Evolutionary conservation across 1,140 invertebrate genomes (phyloP).

Genomic region (Heliconius himera): DNA sequence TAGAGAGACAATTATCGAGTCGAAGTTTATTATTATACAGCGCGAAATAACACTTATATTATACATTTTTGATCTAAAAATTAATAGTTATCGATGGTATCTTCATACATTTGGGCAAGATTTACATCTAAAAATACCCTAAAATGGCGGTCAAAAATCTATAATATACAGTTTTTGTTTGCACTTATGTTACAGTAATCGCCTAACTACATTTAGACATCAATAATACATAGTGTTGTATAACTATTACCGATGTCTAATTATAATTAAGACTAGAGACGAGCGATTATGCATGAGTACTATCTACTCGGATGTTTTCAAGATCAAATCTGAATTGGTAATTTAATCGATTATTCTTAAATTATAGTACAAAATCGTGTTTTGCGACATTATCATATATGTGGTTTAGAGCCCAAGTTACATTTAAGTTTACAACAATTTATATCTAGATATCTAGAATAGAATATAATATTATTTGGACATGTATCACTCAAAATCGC

Average conservation of each 20-base stretch:
- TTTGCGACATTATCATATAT: background rate
- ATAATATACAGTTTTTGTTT: slow-evolving; percentile 16
- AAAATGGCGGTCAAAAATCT: slow-evolving; percentile 9
- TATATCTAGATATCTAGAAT: slow-evolving; percentile 12
- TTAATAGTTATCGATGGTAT: background rate
- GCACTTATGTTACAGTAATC: slow-evolving; percentile 6
- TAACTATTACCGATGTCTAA: slow-evolving; percentile 17
- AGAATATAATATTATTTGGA: slow-evolving; percentile 9
- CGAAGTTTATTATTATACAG: slow-evolving; percentile 4
- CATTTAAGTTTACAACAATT: slow-evolving; percentile 9
- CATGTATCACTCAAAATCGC: slow-evolving; percentile 14
- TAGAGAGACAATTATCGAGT: slow-evolving; percentile 79
- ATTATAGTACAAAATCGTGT: slow-evolving; percentile 14
- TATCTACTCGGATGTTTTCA: slow-evolving; percentile 4
- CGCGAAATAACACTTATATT: background rate
- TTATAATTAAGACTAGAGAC: slow-evolving; percentile 16
- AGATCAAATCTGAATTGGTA: slow-evolving; percentile 9
- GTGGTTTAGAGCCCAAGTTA: slow-evolving; percentile 11
- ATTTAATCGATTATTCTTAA: slow-evolving; percentile 11
- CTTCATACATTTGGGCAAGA: slow-evolving; percentile 2
- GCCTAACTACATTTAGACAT: slow-evolving; percentile 4
- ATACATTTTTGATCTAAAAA: background rate
- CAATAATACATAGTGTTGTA: background rate
- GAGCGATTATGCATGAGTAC: slow-evolving; percentile 15
- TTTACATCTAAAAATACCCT: background rate